Evolutionary conservation across 2,797 vertebrate species (phyloP).

Genomic region (Simalia tracyae): DNA sequence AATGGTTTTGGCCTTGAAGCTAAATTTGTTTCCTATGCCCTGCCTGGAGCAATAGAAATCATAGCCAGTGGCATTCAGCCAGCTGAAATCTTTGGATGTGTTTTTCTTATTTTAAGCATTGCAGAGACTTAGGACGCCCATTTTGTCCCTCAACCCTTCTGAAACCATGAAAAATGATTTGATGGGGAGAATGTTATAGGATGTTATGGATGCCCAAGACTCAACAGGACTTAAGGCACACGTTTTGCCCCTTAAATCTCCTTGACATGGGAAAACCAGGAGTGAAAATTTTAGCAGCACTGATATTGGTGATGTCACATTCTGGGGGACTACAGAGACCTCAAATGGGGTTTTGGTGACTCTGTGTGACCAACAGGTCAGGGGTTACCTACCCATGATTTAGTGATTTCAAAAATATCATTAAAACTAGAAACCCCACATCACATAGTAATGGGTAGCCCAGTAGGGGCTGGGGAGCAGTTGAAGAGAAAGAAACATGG

Average conservation of each 20-base stretch:
- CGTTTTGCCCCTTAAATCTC: not conserved
- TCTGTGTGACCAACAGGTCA: not conserved
- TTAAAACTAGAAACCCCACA: not conserved
- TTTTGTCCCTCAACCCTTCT: not conserved
- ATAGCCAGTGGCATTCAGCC: not conserved
- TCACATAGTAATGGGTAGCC: not conserved
- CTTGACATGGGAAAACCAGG: not conserved
- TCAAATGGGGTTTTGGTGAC: not conserved
- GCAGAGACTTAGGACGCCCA: not conserved
- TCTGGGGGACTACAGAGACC: not conserved
- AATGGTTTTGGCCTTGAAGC: not conserved
- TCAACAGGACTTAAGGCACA: not conserved
- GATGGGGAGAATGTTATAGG: not conserved
- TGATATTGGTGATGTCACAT: not conserved
- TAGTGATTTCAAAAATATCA: not conserved
- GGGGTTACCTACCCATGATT: not conserved
- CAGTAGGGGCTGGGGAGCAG: no score
- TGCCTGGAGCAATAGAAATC: not conserved
- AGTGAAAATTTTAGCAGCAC: not conserved
- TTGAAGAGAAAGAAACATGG: not conserved
- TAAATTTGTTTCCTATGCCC: not conserved
- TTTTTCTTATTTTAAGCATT: not conserved
- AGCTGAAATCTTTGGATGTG: not conserved
- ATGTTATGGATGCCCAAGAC: not conserved
- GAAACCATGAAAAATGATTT: not conserved